Percentiles rank a stretch among this genome's conserved stretches.
Evolutionary conservation across 2,888 invertebrate genomes (phyloP).

Genomic region (Auanema freiburgensis): DNA sequence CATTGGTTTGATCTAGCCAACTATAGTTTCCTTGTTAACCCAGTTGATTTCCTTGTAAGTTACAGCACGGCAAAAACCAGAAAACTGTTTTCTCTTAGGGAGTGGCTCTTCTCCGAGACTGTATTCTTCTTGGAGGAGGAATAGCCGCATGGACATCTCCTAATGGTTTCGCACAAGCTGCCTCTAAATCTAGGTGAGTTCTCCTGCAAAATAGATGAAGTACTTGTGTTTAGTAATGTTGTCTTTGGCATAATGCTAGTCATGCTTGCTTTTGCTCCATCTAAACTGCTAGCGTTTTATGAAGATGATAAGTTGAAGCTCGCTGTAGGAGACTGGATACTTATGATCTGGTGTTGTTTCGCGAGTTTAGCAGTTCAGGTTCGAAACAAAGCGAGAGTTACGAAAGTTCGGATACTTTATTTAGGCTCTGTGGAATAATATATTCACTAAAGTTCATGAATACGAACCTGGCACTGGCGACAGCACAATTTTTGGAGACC

Average conservation of each 20-base stretch:
- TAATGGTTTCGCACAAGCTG: slow-evolving; percentile 50
- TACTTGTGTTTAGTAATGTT: slow-evolving; percentile 25
- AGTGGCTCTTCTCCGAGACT: slow-evolving; percentile 54
- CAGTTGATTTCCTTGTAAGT: slow-evolving; percentile 59
- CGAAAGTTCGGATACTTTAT: neutral
- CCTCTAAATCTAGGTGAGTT: slow-evolving; percentile 38
- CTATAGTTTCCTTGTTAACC: slow-evolving; percentile 58
- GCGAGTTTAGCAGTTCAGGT: slow-evolving; percentile 56
- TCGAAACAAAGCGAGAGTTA: neutral
- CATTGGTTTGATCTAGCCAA: slow-evolving; percentile 61
- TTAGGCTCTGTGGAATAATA: slow-evolving; percentile 55
- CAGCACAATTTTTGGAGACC: slow-evolving; percentile 40
- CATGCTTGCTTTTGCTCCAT: slow-evolving; percentile 61
- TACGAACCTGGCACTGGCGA: slow-evolving; percentile 39
- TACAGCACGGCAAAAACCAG: neutral
- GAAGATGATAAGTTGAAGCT: slow-evolving; percentile 50
- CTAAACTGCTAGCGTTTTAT: slow-evolving; percentile 61
- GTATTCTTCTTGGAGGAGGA: slow-evolving; percentile 59
- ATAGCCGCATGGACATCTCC: slow-evolving; percentile 59
- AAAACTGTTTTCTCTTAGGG: slow-evolving; percentile 36
- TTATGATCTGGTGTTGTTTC: slow-evolving; percentile 63
- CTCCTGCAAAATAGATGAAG: neutral
- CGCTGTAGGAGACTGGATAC: slow-evolving; percentile 63
- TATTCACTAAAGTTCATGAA: slow-evolving; percentile 55
- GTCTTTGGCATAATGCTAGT: slow-evolving; percentile 57